These are phyloP conservation scores for Oreochromis grahami DNA, from an alignment of 2,797 vertebrate genomes.

Conservation along the genomic window DNA sequence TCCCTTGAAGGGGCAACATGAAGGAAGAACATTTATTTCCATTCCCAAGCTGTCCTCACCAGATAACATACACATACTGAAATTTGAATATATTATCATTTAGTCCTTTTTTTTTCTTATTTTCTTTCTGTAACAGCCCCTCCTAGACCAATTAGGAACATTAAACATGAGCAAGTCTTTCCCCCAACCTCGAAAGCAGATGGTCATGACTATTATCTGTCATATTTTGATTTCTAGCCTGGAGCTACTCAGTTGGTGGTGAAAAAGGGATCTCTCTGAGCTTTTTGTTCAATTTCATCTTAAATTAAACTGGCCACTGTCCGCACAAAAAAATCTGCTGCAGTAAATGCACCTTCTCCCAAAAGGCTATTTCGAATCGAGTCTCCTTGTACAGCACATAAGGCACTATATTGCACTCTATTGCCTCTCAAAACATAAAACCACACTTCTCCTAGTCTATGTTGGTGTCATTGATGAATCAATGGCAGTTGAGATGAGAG, in stretches of 20 bases:
- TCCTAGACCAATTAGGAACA: slow-evolving; percentile 25
- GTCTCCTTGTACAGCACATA: not conserved
- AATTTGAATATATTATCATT: not conserved
- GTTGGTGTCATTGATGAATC: not conserved
- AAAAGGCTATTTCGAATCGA: not conserved
- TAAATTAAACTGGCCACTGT: not conserved
- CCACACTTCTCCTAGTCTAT: not conserved
- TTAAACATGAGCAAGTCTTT: slow-evolving; percentile 16
- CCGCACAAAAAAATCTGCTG: not conserved
- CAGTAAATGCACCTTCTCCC: not conserved
- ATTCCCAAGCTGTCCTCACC: not conserved
- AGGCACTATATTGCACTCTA: not conserved
- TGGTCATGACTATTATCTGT: slow-evolving; percentile 22
- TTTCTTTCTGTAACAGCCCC: not conserved
- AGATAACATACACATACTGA: not conserved
- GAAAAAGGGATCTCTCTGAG: not conserved
- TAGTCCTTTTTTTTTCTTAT: not conserved
- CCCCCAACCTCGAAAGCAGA: slow-evolving; percentile 10
- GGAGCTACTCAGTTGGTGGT: not conserved
- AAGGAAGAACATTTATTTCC: not conserved
- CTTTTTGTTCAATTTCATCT: not conserved
- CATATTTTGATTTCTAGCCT: slow-evolving; percentile 23
- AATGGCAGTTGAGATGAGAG: not conserved
- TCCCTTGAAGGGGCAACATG: not conserved
- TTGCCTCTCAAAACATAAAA: not conserved